Conservation (phyloP, 2,797 vertebrate genomes). For the Hephaestus fuliginosus region DNA sequence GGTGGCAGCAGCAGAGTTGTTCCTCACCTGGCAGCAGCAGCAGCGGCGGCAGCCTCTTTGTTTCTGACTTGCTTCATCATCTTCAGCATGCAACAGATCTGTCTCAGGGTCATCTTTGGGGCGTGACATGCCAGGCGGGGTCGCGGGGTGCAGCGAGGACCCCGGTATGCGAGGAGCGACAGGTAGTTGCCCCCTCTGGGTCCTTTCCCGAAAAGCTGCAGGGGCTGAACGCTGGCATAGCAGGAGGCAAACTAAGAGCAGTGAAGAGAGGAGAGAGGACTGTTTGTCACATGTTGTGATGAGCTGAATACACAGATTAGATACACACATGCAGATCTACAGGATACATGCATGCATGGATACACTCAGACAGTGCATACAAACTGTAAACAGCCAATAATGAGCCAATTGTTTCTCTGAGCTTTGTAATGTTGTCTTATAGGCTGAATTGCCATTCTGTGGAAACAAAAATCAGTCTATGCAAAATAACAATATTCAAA, state of each 20-base stretch:
- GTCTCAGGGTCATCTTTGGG: conserved; percentile 84
- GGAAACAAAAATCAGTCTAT: background rate
- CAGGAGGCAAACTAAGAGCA: conserved; percentile 84
- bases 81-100: conserved; percentile 84
- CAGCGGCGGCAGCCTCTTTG: conserved; percentile 65
- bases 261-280: background rate
- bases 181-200: conserved; percentile 70
- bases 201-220: conserved; percentile 74
- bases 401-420: background rate
- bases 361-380: background rate
- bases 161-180: conserved; percentile 75
- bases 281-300: background rate
- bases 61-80: conserved; percentile 82
- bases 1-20: too few relatives aligned
- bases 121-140: conserved; percentile 75
- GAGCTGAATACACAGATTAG: background rate
- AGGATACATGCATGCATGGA: background rate
- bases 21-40: conserved; percentile 69
- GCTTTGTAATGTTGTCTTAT: too few relatives aligned
- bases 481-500: background rate
- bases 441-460: background rate
- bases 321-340: background rate
- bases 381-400: background rate
- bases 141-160: conserved; percentile 73
- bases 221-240: conserved; percentile 73